These are phyloP conservation scores for Neolamprologus longior DNA, from an alignment of 2,113 vertebrate species.

Conservation along the genomic window DNA sequence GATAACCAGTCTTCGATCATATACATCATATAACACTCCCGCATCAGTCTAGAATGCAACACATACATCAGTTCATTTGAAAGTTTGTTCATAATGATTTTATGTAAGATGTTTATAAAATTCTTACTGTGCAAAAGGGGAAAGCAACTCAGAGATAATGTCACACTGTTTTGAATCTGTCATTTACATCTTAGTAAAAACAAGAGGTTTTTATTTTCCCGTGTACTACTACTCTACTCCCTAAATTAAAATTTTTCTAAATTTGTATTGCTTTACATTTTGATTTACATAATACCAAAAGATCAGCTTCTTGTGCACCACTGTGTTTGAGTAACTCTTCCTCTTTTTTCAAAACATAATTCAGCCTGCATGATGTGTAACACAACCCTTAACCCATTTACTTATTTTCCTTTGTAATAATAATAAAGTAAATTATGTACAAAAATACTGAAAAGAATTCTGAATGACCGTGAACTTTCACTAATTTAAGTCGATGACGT, in stretches of 20 bases:
- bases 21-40: background rate
- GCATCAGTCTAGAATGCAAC: background rate
- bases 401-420: fast-evolving
- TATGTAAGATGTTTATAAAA: background rate
- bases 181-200: background rate
- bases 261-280: background rate
- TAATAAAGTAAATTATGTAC: background rate
- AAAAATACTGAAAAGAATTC: background rate
- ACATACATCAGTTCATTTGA: background rate
- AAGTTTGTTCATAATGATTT: background rate
- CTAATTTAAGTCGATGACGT: background rate
- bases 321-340: background rate
- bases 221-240: background rate
- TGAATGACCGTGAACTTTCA: background rate
- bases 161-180: background rate
- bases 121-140: background rate
- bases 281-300: background rate
- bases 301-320: fast-evolving
- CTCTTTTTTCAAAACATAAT: background rate
- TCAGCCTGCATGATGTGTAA: background rate
- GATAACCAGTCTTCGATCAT: background rate
- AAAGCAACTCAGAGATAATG: background rate
- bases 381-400: background rate
- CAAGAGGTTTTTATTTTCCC: background rate
- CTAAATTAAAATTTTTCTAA: background rate